Evolutionary conservation across 2,888 invertebrate genomes (phyloP).

Genomic region (Ochropacha duplaris): DNA sequence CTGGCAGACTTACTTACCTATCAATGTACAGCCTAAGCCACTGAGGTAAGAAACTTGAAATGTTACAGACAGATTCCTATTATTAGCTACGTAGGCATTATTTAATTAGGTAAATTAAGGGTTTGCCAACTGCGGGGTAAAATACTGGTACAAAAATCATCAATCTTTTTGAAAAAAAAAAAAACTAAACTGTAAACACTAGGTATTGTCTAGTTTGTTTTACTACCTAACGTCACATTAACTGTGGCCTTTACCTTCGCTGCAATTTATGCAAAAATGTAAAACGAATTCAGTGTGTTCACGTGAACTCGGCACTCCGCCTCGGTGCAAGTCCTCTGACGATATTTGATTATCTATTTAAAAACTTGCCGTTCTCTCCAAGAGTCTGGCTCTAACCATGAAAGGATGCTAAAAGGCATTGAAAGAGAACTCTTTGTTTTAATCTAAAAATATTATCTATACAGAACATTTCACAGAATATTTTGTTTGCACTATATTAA

Average conservation of each 20-base stretch:
- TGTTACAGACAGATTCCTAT: too few species aligned
- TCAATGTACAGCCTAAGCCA: too few species aligned
- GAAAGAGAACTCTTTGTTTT: neutral
- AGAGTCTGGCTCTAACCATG: neutral
- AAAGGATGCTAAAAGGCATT: neutral
- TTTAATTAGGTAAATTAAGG: too few species aligned
- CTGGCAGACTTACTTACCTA: too few species aligned
- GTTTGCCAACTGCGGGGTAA: too few species aligned
- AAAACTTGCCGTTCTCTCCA: neutral
- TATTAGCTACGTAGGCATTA: too few species aligned
- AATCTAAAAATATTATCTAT: neutral
- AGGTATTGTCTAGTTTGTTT: too few species aligned
- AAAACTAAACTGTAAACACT: neutral
- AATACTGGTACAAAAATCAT: too few species aligned
- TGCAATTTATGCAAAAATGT: conserved; percentile 12
- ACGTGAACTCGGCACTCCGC: conserved; percentile 5
- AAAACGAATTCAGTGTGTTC: conserved; percentile 9
- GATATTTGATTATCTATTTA: conserved; percentile 5
- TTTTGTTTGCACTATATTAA: neutral
- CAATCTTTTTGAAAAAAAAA: too few species aligned
- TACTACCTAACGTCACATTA: neutral
- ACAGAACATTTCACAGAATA: neutral
- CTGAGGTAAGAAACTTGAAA: too few species aligned
- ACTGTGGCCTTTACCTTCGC: conserved; percentile 2
- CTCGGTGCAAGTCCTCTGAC: neutral